A percentile compares a stretch with the other conserved stretches of the same genome.
Evolutionary conservation across 1,140 invertebrate genomes (phyloP).

Genomic region (Ostrea edulis): DNA sequence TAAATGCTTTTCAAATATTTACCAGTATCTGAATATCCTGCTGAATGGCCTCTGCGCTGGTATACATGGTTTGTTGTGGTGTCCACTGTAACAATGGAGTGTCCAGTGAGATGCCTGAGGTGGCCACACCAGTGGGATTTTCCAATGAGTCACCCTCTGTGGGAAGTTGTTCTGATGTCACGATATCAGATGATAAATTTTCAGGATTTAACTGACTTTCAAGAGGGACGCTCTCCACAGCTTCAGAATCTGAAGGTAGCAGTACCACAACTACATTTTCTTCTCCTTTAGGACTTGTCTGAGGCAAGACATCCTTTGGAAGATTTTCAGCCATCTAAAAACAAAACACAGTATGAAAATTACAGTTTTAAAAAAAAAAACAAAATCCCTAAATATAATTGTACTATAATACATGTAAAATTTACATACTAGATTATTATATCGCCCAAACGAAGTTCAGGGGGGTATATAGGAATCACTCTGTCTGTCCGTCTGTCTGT

Average conservation of each 20-base stretch:
- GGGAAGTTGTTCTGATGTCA: background rate
- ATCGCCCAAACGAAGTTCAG: too few species aligned
- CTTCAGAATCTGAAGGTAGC: background rate
- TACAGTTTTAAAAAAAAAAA: background rate
- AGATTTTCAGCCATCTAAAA: slow-evolving; percentile 21
- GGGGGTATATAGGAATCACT: too few species aligned
- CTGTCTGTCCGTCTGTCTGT: too few species aligned
- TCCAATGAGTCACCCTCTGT: background rate
- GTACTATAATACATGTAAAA: too few species aligned
- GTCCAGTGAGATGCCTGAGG: background rate
- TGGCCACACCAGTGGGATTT: background rate
- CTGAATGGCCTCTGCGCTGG: slow-evolving; percentile 1
- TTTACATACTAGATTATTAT: too few species aligned
- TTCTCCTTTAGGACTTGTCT: background rate
- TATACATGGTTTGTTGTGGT: slow-evolving; percentile 14
- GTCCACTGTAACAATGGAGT: slow-evolving; percentile 15
- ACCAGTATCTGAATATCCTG: slow-evolving; percentile 15
- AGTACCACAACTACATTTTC: background rate
- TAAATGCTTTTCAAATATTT: background rate
- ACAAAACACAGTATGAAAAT: background rate
- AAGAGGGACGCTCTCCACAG: background rate
- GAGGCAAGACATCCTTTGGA: background rate
- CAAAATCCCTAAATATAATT: too few species aligned
- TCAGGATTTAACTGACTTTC: background rate
- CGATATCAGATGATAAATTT: background rate